A percentile compares a stretch with the other conserved stretches of the same genome.
Conservation (phyloP, 2,797 vertebrate species). For the Syndactyla subalaris region DNA sequence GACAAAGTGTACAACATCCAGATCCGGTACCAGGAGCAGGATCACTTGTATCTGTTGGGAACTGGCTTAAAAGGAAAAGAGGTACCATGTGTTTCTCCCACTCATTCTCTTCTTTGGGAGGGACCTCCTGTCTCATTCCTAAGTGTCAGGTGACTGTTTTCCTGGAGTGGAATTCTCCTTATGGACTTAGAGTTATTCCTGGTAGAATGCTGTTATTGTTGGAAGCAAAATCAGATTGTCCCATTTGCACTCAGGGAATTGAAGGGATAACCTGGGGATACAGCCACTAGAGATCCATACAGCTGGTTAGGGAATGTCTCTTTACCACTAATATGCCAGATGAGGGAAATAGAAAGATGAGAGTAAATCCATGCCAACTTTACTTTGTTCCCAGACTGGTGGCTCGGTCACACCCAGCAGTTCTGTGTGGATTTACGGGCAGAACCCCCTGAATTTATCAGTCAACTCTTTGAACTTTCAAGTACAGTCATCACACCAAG, state of each 20-base stretch:
- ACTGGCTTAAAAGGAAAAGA: constrained; percentile 89
- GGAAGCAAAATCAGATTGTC: not conserved
- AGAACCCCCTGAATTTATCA: not conserved
- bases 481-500: too few relatives aligned
- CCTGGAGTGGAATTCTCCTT: not conserved
- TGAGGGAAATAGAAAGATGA: not conserved
- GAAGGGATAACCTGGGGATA: not conserved
- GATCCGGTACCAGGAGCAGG: constrained; percentile 83
- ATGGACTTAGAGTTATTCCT: not conserved
- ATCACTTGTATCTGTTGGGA: constrained; percentile 84
- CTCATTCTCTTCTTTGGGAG: not conserved
- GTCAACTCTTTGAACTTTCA: not conserved
- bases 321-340: not conserved
- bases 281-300: not conserved
- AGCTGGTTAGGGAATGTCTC: not conserved
- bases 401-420: not conserved
- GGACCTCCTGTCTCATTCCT: not conserved
- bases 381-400: not conserved
- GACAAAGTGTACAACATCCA: constrained; percentile 95
- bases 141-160: not conserved
- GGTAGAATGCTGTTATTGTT: not conserved
- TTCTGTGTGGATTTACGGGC: not conserved
- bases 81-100: constrained; percentile 74
- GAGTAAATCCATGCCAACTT: not conserved
- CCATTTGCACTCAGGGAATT: not conserved